Base-by-base conservation (phyloP, 2,113 vertebrate genomes). In the Zootoca vivipara region DNA sequence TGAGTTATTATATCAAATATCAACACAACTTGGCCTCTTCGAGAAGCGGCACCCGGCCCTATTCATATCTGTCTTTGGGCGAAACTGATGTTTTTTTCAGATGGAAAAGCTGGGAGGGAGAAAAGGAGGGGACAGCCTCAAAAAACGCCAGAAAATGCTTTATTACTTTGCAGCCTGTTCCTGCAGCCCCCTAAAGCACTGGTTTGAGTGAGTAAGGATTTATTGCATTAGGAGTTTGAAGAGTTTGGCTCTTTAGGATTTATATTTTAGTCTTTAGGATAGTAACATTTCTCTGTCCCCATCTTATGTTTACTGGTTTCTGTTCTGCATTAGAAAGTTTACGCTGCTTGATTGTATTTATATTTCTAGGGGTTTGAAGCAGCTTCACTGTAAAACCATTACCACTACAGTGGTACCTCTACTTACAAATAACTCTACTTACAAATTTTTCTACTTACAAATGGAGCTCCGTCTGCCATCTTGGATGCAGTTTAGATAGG, bases 81-180 rank as follows among this genome's bases (percentile, higher is more conserved):
- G 5, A 93, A 93, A 92, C 72, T 89, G 91, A 92, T 89, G 83
- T 15, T 92, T 95, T 92, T 92, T 91, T 93, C 94, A 95, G 93
- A 92, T 91, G 91, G 80, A 89, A 87, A 88, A 92, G 8, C 52
- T 74, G 33, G 79, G 90, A 74, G 80, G 30, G 42, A 24, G 30
- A 58, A 38, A 8, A 22, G n/a, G 15, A 56, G 18, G 42, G 83
- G 38, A 46, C 42, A 7, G 40, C 16, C 33, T 67, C 38, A 26
- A 62, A 62, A 0, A 0, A 52, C 83, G 72, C 42, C 87, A 90
- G 89, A 46, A 90, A 70, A n/a, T 12, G 80, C 88, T 89, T 26
- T 46, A 16, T 87, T 84, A 82, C 84, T 88, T 88, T 90, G 74
- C n/a, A 89, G 4, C 16, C 1, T 73, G 62, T 72, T n/a, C 0